Evolutionary conservation across 1,140 invertebrate species (phyloP).

Genomic region (Neuroterus valhalla): DNA sequence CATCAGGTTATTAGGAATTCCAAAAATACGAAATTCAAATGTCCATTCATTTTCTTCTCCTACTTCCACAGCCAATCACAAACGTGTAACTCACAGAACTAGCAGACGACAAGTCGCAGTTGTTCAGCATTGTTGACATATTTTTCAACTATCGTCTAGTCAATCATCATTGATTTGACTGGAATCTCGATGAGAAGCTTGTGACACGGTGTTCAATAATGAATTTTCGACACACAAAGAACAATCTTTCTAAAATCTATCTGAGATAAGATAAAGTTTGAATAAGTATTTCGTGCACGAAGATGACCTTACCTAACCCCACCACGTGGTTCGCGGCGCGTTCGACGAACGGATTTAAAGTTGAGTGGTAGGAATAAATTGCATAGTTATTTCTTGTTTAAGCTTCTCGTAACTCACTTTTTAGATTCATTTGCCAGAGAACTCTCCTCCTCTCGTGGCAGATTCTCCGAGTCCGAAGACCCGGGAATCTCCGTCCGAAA

Average conservation of each 20-base stretch:
- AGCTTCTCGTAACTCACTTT: constrained; percentile 7
- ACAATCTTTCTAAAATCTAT: not conserved
- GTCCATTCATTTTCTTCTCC: too few species aligned
- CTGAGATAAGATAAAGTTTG: not conserved
- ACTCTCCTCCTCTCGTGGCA: constrained; percentile 7
- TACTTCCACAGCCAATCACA: too few species aligned
- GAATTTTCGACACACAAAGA: not conserved
- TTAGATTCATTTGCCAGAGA: constrained; percentile 22
- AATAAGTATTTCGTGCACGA: not conserved
- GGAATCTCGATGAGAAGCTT: too few species aligned
- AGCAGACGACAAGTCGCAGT: too few species aligned
- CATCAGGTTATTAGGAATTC: too few species aligned
- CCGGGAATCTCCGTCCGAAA: constrained; percentile 41
- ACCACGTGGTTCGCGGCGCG: constrained; percentile 3
- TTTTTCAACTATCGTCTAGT: too few species aligned
- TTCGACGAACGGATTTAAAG: constrained; percentile 22
- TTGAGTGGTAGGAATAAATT: constrained; percentile 12
- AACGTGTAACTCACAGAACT: too few species aligned
- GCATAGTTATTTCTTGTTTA: constrained; percentile 18
- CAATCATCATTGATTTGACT: too few species aligned
- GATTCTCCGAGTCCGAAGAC: not conserved
- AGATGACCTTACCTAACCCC: constrained; percentile 20
- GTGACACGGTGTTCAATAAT: too few species aligned
- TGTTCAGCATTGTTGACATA: too few species aligned
- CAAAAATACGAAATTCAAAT: too few species aligned